phyloP scores from a whole-genome alignment of 2,797 vertebrate species.

The Ambastaia sidthimunki region DNA sequence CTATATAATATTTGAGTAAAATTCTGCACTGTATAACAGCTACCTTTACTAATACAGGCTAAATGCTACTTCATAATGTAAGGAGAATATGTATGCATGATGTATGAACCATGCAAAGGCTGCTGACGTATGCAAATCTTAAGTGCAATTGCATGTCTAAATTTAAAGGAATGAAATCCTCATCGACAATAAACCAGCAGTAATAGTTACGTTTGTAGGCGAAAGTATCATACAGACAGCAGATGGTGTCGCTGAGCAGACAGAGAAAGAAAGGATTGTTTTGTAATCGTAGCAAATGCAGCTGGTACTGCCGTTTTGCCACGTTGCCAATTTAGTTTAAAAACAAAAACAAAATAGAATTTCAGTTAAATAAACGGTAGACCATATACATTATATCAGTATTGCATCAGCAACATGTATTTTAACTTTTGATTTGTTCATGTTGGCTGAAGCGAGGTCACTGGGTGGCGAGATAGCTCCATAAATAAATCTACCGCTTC shows the following conservation, averaged over 20 bases:
- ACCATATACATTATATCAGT: neutral
- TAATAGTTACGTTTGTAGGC: neutral
- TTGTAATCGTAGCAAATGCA: no score
- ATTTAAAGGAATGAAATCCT: no score
- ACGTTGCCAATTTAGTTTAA: no score
- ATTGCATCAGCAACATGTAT: neutral
- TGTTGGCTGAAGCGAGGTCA: conserved; percentile 59
- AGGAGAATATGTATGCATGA: no score
- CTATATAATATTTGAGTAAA: neutral
- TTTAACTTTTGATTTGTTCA: neutral
- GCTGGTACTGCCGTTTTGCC: no score
- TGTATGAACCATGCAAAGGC: no score
- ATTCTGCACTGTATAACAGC: no score
- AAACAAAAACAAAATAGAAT: no score
- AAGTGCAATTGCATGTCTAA: no score
- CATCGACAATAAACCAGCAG: neutral
- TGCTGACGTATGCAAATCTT: no score
- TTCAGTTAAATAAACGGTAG: neutral
- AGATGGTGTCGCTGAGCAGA: conserved; percentile 69
- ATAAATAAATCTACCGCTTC: conserved; percentile 70
- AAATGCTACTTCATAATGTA: neutral
- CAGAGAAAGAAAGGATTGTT: neutral
- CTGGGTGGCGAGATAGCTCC: conserved; percentile 79
- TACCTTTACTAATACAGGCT: neutral
- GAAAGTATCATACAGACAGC: conserved; percentile 56